Evolutionary conservation across 2,888 invertebrate species (phyloP), one percentile per base, ranked within the genome.

Genomic region (Tenthredo notha): DNA sequence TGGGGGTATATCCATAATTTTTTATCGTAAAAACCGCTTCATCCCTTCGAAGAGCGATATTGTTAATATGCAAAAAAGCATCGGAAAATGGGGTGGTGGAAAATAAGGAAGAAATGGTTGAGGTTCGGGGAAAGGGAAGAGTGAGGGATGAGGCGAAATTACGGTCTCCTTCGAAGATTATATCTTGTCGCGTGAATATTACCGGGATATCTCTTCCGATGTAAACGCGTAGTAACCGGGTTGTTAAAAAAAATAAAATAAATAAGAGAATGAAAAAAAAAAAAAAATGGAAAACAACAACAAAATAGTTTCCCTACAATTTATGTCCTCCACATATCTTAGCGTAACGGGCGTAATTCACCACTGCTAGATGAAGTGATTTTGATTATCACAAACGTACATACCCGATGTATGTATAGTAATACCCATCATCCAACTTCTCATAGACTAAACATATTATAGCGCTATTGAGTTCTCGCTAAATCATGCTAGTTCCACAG

Each of bases 31-130:
- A 90, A 90, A 88, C 89, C 89, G 87, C 90, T 88, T 88, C 89
- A 87, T 89, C 89, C 89, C 89, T 90, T 91, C 90, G 89, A 90
- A 90, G 89, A 91, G 90, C 92, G 92, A 93, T 93, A 93, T 92
- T 93, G 93, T 93, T 93, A 93, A 93, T 93, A 93, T 93, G 93
- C 92, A 93, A 93, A 93, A 91, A 90, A 92, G 93, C 91, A 92
- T 93, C 91, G 92, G 90, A 91, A 91, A 92, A 93, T 93, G 90
- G 92, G 92, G 92, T 92, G 92, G 91, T 89, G 87, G 88, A 90
- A 90, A 92, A 92, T 91, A 90, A 90, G 90, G 88, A 90, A 84
- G 80, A 78, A 70, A 85, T 70, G 54, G 84, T 54, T 43, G 74
- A 82, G 85, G 29, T 70, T 67, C 47, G 67, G 61, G 25, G 33